These are phyloP conservation scores for Brachyalestes nurse DNA, from an alignment of 2,797 vertebrate genomes.

Conservation along the genomic window DNA sequence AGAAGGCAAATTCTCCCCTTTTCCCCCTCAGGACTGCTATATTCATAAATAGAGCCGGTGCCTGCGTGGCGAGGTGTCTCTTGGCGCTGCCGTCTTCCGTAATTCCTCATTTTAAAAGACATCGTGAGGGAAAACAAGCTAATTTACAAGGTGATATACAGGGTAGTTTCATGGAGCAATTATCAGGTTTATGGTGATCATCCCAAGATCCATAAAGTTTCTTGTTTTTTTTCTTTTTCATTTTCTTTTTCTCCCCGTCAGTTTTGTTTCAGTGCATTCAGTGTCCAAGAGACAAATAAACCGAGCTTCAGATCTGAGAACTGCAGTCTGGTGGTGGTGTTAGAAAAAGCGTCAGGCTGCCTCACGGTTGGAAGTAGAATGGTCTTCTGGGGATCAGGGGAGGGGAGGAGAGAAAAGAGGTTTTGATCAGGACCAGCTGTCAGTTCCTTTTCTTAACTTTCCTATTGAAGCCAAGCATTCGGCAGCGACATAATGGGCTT, in stretches of 20 bases:
- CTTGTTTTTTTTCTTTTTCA: conserved; percentile 17
- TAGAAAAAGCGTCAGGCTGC: conserved; percentile 66
- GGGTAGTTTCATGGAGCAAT: conserved; percentile 59
- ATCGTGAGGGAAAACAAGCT: conserved; percentile 65
- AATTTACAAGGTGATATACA: conserved; percentile 57
- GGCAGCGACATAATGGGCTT: conserved; percentile 60
- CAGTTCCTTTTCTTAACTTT: conserved; percentile 70
- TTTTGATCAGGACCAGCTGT: conserved; percentile 82
- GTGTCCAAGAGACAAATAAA: conserved; percentile 63
- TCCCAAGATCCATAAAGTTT: conserved; percentile 61
- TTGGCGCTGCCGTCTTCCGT: conserved; percentile 33
- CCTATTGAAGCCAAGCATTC: conserved; percentile 64
- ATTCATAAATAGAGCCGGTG: conserved; percentile 48
- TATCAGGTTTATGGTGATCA: conserved; percentile 59
- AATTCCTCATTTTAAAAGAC: conserved; percentile 51
- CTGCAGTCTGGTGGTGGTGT: conserved; percentile 65
- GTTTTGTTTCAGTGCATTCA: conserved; percentile 56
- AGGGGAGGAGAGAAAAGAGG: conserved; percentile 68
- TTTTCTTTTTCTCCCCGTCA: conserved; percentile 16
- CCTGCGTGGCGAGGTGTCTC: conserved; percentile 49
- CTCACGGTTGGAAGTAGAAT: conserved; percentile 66
- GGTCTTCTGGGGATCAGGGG: conserved; percentile 71
- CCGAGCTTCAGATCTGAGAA: conserved; percentile 67
- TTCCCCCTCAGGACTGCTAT: conserved; percentile 21
- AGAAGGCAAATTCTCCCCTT: conserved; percentile 3